Conservation (phyloP, 2,113 vertebrate genomes). For the Climacteris rufus region DNA sequence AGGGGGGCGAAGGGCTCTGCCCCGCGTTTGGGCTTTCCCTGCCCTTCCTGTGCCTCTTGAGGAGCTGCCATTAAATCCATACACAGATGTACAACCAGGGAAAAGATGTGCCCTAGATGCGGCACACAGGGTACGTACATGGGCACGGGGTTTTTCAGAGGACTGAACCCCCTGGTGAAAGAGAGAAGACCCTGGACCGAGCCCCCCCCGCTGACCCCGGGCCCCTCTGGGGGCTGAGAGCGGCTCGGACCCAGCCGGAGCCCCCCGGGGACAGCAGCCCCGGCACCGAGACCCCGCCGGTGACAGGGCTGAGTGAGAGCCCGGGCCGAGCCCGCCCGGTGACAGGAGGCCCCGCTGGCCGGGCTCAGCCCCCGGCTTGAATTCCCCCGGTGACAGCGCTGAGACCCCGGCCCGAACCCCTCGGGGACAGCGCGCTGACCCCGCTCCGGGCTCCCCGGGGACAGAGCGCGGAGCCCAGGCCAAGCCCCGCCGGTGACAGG, state of each 20-base stretch:
- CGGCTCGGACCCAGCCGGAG: neutral
- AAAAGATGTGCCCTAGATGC: rapidly evolving
- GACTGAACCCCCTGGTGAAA: neutral
- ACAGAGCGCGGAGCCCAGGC: neutral
- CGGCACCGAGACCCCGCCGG: neutral
- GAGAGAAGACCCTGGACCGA: neutral
- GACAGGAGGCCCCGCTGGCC: neutral
- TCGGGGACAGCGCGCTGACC: neutral
- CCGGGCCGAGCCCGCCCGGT: neutral
- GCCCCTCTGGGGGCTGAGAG: neutral
- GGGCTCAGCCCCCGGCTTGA: too few species aligned
- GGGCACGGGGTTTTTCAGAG: neutral
- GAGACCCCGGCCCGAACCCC: neutral
- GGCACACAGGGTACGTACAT: rapidly evolving
- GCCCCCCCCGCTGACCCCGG: neutral
- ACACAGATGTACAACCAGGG: rapidly evolving
- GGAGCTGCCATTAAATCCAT: neutral
- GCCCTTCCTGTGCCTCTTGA: neutral
- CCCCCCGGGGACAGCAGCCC: neutral
- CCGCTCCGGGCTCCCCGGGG: neutral
- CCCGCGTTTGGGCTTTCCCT: neutral
- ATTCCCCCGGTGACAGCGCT: neutral
- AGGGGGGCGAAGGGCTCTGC: neutral
- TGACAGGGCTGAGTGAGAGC: neutral
- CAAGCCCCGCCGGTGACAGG: neutral